phyloP scores from a whole-genome alignment of 2,113 vertebrate species.

The Mus spicilegus region DNA sequence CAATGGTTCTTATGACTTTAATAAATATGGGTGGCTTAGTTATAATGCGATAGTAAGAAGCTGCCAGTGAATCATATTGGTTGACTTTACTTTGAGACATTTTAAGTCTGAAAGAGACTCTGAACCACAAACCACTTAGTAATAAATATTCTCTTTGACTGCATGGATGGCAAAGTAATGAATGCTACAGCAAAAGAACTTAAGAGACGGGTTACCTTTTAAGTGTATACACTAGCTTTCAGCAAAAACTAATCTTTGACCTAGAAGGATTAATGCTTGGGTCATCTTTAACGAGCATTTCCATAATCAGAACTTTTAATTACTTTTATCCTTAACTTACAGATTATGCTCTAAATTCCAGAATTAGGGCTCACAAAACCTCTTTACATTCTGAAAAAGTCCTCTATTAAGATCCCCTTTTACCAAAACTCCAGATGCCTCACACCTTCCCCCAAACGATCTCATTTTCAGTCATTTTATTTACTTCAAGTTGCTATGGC shows the following conservation, averaged over 20 bases:
- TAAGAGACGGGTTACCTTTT: not conserved
- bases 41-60: conserved; percentile 45
- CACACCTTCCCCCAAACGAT: conserved; percentile 60
- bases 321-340: not conserved
- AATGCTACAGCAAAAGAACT: conserved; percentile 29
- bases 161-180: conserved; percentile 8
- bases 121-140: conserved; percentile 29
- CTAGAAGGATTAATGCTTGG: not conserved
- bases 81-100: conserved; percentile 54
- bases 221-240: not conserved
- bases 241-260: conserved; percentile 57
- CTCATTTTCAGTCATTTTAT: conserved; percentile 84
- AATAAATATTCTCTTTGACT: conserved; percentile 26
- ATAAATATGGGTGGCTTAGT: conserved; percentile 31
- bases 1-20: conserved; percentile 55
- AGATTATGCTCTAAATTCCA: not conserved
- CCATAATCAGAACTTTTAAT: conserved; percentile 15
- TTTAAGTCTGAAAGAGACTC: conserved; percentile 54
- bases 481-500: conserved; percentile 89
- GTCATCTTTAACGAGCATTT: conserved; percentile 18
- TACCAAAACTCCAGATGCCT: conserved; percentile 40
- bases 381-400: conserved; percentile 18
- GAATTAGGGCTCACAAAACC: not conserved
- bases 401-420: not conserved
- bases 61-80: conserved; percentile 30